These are phyloP conservation scores for Scytalopus superciliaris DNA, from an alignment of 2,113 vertebrate species.

Conservation along the genomic window DNA sequence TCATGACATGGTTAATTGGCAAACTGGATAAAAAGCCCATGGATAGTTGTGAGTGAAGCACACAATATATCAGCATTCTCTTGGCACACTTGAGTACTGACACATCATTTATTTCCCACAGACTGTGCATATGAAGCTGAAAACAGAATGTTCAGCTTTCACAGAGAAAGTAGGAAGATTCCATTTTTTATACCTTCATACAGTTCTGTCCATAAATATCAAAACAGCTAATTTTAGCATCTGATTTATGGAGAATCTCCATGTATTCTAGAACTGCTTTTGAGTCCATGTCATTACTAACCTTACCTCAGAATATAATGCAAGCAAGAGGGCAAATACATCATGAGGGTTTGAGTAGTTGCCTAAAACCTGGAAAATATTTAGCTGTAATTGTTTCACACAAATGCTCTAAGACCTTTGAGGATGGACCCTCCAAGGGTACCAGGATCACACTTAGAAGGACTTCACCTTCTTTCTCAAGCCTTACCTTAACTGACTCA, in stretches of 20 bases:
- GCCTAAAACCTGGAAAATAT: not conserved
- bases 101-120: constrained; percentile 31
- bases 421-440: not conserved
- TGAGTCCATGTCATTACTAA: not conserved
- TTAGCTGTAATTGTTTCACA: not conserved
- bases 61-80: constrained; percentile 15
- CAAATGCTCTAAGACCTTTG: not conserved
- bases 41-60: not conserved
- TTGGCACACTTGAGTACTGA: not conserved
- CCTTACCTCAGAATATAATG: not conserved
- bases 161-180: not conserved
- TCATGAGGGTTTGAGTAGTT: not conserved
- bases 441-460: not conserved
- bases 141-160: not conserved
- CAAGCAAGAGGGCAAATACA: not conserved
- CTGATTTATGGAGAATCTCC: not conserved
- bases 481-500: not conserved
- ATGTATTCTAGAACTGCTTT: not conserved
- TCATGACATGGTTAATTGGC: not conserved
- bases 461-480: not conserved
- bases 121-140: not conserved
- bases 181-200: not conserved
- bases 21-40: constrained; percentile 1
- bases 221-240: not conserved
- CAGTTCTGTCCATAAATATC: not conserved